phyloP scores from a whole-genome alignment of 2,888 invertebrate genomes.

The Spodoptera littoralis region DNA sequence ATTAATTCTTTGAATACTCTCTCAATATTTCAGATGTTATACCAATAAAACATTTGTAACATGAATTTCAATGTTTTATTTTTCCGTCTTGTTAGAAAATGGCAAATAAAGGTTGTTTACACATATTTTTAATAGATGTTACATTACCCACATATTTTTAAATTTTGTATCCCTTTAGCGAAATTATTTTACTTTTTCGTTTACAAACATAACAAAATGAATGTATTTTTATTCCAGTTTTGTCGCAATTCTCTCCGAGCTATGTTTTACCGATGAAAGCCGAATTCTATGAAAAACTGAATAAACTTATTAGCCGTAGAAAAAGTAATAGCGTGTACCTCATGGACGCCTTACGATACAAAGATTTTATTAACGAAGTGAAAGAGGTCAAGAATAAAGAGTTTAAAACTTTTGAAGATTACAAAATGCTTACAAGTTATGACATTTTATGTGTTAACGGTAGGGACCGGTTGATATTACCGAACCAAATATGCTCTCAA shows the following conservation, averaged over 20 bases:
- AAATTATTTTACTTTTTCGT: no score
- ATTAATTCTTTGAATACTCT: no score
- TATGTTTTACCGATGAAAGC: slow-evolving; percentile 68
- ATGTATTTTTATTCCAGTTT: slow-evolving; percentile 59
- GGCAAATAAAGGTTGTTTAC: no score
- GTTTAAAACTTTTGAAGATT: slow-evolving; percentile 74
- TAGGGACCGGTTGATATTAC: slow-evolving; percentile 71
- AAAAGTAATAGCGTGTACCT: slow-evolving; percentile 74
- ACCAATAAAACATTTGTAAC: no score
- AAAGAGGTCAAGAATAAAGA: slow-evolving; percentile 69
- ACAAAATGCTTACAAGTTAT: slow-evolving; percentile 75
- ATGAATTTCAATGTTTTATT: no score
- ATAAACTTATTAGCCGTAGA: slow-evolving; percentile 68
- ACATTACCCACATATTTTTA: no score
- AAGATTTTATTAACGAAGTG: slow-evolving; percentile 74
- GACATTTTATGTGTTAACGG: slow-evolving; percentile 70
- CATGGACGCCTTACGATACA: slow-evolving; percentile 67
- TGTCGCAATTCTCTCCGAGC: slow-evolving; percentile 58
- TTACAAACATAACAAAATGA: slow-evolving; percentile 2
- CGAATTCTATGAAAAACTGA: slow-evolving; percentile 72
- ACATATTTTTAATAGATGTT: no score
- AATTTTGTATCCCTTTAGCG: no score
- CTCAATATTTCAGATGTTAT: no score
- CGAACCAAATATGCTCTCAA: slow-evolving; percentile 60
- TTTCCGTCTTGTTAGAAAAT: no score